Percentiles rank a stretch among this genome's conserved stretches.
Conservation (phyloP, 1,140 invertebrate species). For the Procambarus virginalis region DNA sequence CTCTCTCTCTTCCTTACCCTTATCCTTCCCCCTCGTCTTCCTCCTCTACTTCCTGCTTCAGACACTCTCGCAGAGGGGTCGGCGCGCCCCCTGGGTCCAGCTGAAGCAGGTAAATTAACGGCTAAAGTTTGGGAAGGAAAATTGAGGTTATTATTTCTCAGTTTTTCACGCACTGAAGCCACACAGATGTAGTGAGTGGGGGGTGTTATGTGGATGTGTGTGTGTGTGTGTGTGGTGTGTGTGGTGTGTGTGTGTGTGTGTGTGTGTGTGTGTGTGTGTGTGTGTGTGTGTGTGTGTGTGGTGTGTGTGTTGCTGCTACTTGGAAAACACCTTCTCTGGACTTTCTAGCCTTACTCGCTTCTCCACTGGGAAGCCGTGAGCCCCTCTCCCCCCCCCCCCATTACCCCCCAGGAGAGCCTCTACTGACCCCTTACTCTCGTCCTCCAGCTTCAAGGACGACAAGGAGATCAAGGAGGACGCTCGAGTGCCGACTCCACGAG, state of each 20-base stretch:
- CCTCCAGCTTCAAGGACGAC: constrained; percentile 87
- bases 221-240: constrained; percentile 14
- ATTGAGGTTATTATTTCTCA: neutral
- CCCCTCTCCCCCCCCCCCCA: too few species aligned
- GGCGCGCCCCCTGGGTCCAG: neutral
- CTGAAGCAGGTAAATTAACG: neutral
- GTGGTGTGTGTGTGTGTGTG: too few species aligned
- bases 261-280: too few species aligned
- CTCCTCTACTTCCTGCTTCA: neutral
- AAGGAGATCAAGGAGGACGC: constrained; percentile 81
- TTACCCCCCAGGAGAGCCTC: too few species aligned
- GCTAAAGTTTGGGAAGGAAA: neutral
- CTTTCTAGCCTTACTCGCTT: too few species aligned
- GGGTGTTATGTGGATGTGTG: constrained; percentile 26
- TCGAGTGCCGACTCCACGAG: constrained; percentile 83
- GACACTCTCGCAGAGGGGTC: neutral
- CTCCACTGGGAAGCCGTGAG: too few species aligned
- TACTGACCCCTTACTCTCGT: too few species aligned
- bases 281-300: too few species aligned
- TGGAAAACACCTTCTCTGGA: too few species aligned
- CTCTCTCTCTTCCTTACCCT: neutral
- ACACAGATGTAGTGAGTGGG: neutral
- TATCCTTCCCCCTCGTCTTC: neutral
- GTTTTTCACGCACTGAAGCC: neutral
- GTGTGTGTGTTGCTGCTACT: too few species aligned